Base-by-base conservation (phyloP, 64 coral and sea anemone species). In the Pachyseris speciosa region DNA sequence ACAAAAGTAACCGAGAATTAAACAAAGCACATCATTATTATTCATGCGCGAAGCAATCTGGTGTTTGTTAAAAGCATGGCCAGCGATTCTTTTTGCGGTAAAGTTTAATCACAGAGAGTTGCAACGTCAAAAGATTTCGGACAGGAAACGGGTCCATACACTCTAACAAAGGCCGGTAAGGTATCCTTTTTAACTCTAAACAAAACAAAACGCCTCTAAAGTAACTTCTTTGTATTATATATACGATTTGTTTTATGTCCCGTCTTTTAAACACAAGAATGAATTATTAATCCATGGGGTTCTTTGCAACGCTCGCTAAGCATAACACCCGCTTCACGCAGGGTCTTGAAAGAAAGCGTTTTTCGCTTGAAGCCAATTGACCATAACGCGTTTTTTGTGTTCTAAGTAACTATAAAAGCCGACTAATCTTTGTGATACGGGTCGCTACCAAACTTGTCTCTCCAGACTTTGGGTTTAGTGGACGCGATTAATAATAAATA, bases 241-340 rank as follows among this genome's bases (percentile, higher is more conserved):
- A 72, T 40, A 44, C 20, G 53, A 40, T 61, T 81, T 81, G 34
- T 63, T 81, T 80, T 26, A 17, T 63, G 77, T 81, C 16, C 52
- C 52, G 52, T 41, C 53, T 81, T 81, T 81, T 40, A 63, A 77
- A 60, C 33, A 57, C 52, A 24, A 15, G 77, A 81, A 63, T 81
- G 34, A 81, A 81, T 81, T 61, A 81, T 81, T 81, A 60, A 81
- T 61, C 36, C 51, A 20, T 39, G 20, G 20, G 20, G 52, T 53
- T 81, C 77, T 24, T 11, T 63, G 33, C 19, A 78, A 41, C n/a
- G 22, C 77, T 36, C 0, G 19, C 55, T 60, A 61, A 40, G 48
- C 75, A 57, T 57, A 60, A 58, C 6, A 38, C 32, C 33, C 15
- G 4, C 20, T 40, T 38, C 13, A 41, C 28, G 9, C 8, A 19